A percentile compares a stretch with the other conserved stretches of the same genome.
Evolutionary conservation across 37 sponge, comb jelly and placozoan genomes (phyloP).

Genomic region (Haliclona indistincta): DNA sequence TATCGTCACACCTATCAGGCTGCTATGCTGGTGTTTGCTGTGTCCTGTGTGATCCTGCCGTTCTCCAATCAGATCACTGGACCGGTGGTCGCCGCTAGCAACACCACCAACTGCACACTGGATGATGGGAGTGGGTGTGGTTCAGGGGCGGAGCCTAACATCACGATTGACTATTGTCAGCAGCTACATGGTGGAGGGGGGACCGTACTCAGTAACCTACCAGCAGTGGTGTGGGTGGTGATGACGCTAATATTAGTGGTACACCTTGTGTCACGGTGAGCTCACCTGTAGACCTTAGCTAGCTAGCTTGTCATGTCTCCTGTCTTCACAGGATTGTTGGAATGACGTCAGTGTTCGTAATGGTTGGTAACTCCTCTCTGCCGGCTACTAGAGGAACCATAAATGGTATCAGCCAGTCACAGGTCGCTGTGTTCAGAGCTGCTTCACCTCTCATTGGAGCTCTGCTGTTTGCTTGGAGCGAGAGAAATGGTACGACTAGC

Average conservation of each 20-base stretch:
- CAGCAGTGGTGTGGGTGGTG: slow-evolving; percentile 46
- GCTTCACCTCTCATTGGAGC: slow-evolving; percentile 68
- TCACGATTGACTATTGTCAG: slow-evolving; percentile 11
- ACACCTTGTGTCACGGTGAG: slow-evolving; percentile 40
- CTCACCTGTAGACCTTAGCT: neutral
- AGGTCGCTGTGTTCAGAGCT: slow-evolving; percentile 56
- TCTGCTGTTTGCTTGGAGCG: slow-evolving; percentile 86
- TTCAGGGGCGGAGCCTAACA: neutral
- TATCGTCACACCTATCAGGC: slow-evolving; percentile 38
- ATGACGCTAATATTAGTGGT: neutral
- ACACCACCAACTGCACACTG: neutral
- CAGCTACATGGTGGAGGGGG: neutral
- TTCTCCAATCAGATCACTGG: slow-evolving; percentile 75
- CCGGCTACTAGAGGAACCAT: slow-evolving; percentile 63
- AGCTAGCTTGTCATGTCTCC: neutral
- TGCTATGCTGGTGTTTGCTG: slow-evolving; percentile 23
- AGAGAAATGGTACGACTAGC: slow-evolving; percentile 30
- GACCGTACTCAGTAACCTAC: slow-evolving; percentile 36
- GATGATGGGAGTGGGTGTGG: neutral
- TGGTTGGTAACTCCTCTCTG: slow-evolving; percentile 66
- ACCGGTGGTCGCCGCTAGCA: slow-evolving; percentile 19
- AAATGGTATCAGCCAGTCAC: slow-evolving; percentile 75
- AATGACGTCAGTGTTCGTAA: slow-evolving; percentile 51
- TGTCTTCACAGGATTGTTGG: slow-evolving; percentile 12
- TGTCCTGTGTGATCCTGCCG: slow-evolving; percentile 40